phyloP scores from a whole-genome alignment of 2,113 vertebrate genomes.

The Zootoca vivipara region DNA sequence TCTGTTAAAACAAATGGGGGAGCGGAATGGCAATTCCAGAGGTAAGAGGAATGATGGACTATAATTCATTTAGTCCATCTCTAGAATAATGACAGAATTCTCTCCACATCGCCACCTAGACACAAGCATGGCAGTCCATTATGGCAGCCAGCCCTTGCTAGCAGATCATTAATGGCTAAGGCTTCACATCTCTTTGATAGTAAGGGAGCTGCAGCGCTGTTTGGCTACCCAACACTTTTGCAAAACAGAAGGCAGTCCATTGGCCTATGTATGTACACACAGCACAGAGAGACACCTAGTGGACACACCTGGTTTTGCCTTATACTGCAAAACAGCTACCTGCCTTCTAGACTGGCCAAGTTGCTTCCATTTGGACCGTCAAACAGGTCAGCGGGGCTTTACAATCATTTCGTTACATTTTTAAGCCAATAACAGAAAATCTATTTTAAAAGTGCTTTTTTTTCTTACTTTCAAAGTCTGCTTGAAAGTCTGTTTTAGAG shows the following conservation, averaged over 20 bases:
- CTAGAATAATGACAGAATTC: background rate
- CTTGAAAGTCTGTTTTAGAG: background rate
- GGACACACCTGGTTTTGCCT: background rate
- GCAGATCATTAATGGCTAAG: background rate
- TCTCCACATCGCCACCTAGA: background rate
- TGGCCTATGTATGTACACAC: background rate
- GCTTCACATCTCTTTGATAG: background rate
- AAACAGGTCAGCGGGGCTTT: background rate
- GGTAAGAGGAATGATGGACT: background rate
- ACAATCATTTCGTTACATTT: background rate
- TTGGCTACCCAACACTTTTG: background rate
- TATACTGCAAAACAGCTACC: constrained; percentile 36
- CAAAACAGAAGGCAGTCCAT: background rate
- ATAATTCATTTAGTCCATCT: background rate
- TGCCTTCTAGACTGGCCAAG: background rate
- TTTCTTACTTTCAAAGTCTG: background rate
- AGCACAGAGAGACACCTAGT: background rate
- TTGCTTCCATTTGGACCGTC: background rate
- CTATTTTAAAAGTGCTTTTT: background rate
- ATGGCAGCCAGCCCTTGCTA: background rate
- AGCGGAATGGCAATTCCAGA: background rate
- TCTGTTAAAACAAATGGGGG: background rate
- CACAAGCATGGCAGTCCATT: background rate
- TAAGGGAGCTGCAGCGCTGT: background rate
- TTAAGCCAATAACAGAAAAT: background rate